Evolutionary conservation across 2,797 vertebrate species (phyloP).

Genomic region (Crocodylus rhombifer): DNA sequence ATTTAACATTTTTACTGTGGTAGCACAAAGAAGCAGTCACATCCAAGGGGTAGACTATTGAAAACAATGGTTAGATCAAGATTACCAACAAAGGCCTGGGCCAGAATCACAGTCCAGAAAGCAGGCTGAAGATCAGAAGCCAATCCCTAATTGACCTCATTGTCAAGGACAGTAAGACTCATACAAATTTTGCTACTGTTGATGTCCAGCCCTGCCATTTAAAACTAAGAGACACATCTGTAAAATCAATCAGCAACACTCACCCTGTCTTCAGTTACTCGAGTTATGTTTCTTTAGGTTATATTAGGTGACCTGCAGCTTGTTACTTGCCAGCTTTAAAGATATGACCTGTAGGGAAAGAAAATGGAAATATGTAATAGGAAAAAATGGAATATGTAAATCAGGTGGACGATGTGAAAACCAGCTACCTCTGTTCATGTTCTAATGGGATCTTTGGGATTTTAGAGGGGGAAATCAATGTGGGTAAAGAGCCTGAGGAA

Average conservation of each 20-base stretch:
- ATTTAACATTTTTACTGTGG: too few species aligned
- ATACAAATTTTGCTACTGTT: conserved; percentile 5
- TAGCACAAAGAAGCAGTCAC: too few species aligned
- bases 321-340: background rate
- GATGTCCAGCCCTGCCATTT: conserved; percentile 24
- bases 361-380: background rate
- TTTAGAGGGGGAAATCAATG: background rate
- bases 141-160: background rate
- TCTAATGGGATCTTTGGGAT: background rate
- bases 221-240: conserved; percentile 6
- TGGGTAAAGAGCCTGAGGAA: background rate
- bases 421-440: too few species aligned
- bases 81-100: too few species aligned
- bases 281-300: conserved; percentile 4
- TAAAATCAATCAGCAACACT: conserved; percentile 33
- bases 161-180: conserved; percentile 12
- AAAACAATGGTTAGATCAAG: too few species aligned
- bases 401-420: background rate
- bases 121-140: too few species aligned
- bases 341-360: background rate
- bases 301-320: background rate
- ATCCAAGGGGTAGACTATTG: too few species aligned
- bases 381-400: conserved; percentile 1
- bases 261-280: conserved; percentile 17
- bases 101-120: too few species aligned